Percentiles rank a stretch among this genome's conserved stretches.
Evolutionary conservation across 2,797 vertebrate species (phyloP).

Genomic region (Numenius phaeopus): DNA sequence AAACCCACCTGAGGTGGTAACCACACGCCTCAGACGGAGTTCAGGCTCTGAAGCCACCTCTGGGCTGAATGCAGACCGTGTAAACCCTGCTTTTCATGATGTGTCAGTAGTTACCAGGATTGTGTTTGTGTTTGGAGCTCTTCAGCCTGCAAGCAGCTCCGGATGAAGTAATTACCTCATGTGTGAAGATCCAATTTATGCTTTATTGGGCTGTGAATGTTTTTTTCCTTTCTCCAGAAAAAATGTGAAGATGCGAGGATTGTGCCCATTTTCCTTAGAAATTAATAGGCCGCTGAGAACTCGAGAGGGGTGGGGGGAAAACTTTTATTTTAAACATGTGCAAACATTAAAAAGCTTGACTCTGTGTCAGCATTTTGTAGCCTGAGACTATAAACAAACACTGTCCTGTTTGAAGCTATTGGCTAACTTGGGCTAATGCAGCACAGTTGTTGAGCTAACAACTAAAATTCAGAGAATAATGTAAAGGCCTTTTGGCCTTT

Average conservation of each 20-base stretch:
- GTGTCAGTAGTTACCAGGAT: background rate
- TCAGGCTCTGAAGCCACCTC: background rate
- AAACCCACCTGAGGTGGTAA: background rate
- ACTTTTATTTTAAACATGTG: background rate
- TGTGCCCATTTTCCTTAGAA: background rate
- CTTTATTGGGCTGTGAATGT: background rate
- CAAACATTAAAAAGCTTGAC: background rate
- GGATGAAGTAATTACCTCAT: background rate
- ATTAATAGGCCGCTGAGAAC: background rate
- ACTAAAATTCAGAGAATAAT: background rate
- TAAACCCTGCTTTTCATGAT: background rate
- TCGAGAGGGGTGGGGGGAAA: background rate
- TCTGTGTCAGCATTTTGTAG: background rate
- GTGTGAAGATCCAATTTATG: background rate
- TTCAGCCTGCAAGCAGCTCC: background rate
- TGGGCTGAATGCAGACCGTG: background rate
- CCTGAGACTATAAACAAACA: background rate
- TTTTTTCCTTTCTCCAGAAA: background rate
- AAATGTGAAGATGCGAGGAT: background rate
- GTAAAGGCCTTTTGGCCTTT: background rate
- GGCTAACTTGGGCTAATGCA: background rate
- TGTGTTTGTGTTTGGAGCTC: background rate
- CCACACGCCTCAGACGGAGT: background rate
- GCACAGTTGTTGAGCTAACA: background rate
- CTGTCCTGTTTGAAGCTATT: background rate